A percentile compares a stretch with the other conserved stretches of the same genome.
Conservation (phyloP, 2,888 invertebrate genomes). For the Leptopilina myrica region DNA sequence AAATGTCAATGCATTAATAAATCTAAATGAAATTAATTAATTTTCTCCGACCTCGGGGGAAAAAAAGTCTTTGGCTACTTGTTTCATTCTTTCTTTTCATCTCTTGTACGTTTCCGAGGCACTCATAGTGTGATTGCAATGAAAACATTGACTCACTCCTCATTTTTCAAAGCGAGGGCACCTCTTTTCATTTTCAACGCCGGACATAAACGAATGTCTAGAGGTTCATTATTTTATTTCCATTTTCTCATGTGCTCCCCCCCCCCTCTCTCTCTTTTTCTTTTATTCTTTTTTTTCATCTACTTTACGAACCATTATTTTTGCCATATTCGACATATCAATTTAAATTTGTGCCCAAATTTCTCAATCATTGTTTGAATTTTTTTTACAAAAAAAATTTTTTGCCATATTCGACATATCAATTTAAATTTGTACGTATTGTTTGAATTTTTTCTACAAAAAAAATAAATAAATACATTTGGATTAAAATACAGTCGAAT, state of each 20-base stretch:
- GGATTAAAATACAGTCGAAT: too few species aligned
- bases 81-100: neutral
- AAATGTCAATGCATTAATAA: too few species aligned
- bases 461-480: too few species aligned
- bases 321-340: too few species aligned
- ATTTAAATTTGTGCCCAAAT: too few species aligned
- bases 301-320: constrained; percentile 16
- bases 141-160: constrained; percentile 26
- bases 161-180: constrained; percentile 2
- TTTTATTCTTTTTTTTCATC: neutral
- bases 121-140: constrained; percentile 6
- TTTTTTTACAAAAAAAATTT: too few species aligned
- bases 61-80: neutral
- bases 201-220: constrained; percentile 14
- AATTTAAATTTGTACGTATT: too few species aligned
- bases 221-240: constrained; percentile 34
- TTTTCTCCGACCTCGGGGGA: neutral
- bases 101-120: neutral
- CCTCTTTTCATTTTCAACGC: constrained; percentile 27
- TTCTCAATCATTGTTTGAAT: too few species aligned
- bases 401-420: too few species aligned
- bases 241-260: neutral
- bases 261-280: neutral
- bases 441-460: too few species aligned
- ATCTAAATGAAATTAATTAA: neutral